Base-by-base conservation (phyloP, 2,797 vertebrate genomes). In the Aulostomus chinensis region DNA sequence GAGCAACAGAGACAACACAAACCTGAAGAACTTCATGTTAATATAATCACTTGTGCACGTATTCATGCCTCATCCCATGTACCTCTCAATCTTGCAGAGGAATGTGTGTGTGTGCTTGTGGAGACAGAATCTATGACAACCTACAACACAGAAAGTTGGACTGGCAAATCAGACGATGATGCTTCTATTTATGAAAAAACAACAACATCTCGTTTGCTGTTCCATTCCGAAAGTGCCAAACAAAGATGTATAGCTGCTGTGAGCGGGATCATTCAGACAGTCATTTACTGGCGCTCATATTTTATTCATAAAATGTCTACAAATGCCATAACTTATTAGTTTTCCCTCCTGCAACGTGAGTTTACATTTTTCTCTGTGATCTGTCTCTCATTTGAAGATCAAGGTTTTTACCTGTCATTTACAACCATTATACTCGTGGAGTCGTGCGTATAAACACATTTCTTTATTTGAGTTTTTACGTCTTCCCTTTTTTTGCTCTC, bases 21-120 rank as follows among this genome's bases (percentile, higher is more conserved):
- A 69, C 68, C 76, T 71, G 58, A 75, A 62, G 75, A 77, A 80
- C 78, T 82, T 73, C 69, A 59, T 68, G 66, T 67, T 73, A 69
- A 78, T 74, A 22, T 74, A 56, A 68, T 83, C 78, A 84, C 18
- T 34, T 20, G 47, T 14, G 59, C 59, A 49, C 48, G 58, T 56
- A 32, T 60, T 45, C 48, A 18, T 53, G 51, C n/a, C 26, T 51
- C 34, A 5, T 11, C 51, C 50, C 22, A 63, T 25, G 64, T 54
- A 24, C 26, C 10, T 33, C 40, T 57, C 48, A 17, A 24, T 17
- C 9, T 17, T 64, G 58, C 37, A 47, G 20, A 28, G 73, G 66
- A 75, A 73, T 71, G 68, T 13, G 20, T 29, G 17, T 3, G 3
- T 7, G 34, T 47, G 43, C 20, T 48, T 22, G 29, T 14, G 18